A percentile compares a stretch with the other conserved stretches of the same genome.
Conservation (phyloP, 1,140 invertebrate species). For the Drosophila pectinifera region DNA sequence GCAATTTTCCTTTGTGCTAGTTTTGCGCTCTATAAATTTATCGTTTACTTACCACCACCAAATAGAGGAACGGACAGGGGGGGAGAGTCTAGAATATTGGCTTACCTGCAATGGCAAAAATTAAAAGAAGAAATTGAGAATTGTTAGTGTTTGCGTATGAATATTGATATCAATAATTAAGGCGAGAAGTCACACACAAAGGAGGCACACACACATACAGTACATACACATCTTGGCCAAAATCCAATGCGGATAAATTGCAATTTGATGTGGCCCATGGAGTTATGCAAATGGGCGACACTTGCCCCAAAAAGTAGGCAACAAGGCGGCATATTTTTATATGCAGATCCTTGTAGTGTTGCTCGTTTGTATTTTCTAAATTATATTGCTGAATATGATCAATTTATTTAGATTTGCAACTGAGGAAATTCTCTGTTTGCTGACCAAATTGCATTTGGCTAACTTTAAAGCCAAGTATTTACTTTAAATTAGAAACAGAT, state of each 20-base stretch:
- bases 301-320: conserved; percentile 33
- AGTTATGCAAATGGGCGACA: conserved; percentile 47
- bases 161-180: conserved; percentile 51
- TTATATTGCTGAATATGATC: too few relatives aligned
- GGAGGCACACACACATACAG: not conserved
- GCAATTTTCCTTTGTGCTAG: conserved; percentile 36
- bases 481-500: too few relatives aligned
- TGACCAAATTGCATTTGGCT: too few relatives aligned
- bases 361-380: conserved; percentile 10
- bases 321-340: conserved; percentile 14
- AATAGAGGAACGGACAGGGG: conserved; percentile 2
- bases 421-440: too few relatives aligned
- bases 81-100: conserved; percentile 34
- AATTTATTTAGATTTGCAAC: too few relatives aligned
- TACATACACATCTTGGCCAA: conserved; percentile 4
- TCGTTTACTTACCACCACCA: conserved; percentile 53
- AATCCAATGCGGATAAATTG: conserved; percentile 33
- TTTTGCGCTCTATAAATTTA: conserved; percentile 42
- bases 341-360: conserved; percentile 9
- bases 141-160: conserved; percentile 34
- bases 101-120: conserved; percentile 69
- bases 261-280: conserved; percentile 30
- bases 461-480: too few relatives aligned
- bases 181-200: conserved; percentile 24
- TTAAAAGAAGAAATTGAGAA: conserved; percentile 36